Percentiles rank a stretch among this genome's conserved stretches.
phyloP scores from a whole-genome alignment of 2,797 vertebrate genomes.

The Sebastes melanostomus region DNA sequence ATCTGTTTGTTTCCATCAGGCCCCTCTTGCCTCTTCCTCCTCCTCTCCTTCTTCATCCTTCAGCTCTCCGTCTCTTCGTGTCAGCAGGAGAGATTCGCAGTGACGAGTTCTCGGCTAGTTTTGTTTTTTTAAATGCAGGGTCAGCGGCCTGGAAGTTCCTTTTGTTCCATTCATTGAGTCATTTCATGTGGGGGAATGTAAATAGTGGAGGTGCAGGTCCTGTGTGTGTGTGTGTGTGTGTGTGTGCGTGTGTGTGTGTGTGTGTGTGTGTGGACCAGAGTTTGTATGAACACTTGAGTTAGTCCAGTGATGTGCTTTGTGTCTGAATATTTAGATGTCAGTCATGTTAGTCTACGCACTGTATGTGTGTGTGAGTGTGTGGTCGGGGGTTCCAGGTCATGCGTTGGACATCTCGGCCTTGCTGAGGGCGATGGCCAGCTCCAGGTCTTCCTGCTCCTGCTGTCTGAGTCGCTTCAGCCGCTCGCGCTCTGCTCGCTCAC shows the following conservation, averaged over 20 bases:
- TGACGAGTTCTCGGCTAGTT: not conserved
- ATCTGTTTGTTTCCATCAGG: slow-evolving; percentile 45
- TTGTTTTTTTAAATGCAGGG: slow-evolving; percentile 6
- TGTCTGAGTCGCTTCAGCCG: slow-evolving; percentile 91
- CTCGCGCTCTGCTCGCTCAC: slow-evolving; percentile 94
- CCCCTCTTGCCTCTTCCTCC: not conserved
- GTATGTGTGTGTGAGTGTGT: not conserved
- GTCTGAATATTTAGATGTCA: slow-evolving; percentile 29
- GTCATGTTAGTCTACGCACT: not conserved
- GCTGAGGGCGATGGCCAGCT: slow-evolving; percentile 97
- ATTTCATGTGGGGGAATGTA: not conserved
- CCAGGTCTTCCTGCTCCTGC: slow-evolving; percentile 97
- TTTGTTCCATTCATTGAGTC: slow-evolving; percentile 1
- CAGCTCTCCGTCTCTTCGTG: slow-evolving; percentile 7
- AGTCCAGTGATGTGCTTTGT: slow-evolving; percentile 34
- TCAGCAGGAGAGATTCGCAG: slow-evolving; percentile 16
- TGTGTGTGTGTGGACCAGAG: not conserved
- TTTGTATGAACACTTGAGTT: slow-evolving; percentile 11
- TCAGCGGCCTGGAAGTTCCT: not conserved
- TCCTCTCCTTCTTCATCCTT: not conserved
- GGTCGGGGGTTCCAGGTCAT: slow-evolving; percentile 66
- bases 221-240: not conserved
- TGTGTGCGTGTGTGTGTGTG: not conserved
- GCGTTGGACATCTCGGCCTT: slow-evolving; percentile 97
- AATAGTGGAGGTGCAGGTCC: not conserved